phyloP scores from a whole-genome alignment of 2,888 invertebrate genomes.

The Crematogaster levior region DNA sequence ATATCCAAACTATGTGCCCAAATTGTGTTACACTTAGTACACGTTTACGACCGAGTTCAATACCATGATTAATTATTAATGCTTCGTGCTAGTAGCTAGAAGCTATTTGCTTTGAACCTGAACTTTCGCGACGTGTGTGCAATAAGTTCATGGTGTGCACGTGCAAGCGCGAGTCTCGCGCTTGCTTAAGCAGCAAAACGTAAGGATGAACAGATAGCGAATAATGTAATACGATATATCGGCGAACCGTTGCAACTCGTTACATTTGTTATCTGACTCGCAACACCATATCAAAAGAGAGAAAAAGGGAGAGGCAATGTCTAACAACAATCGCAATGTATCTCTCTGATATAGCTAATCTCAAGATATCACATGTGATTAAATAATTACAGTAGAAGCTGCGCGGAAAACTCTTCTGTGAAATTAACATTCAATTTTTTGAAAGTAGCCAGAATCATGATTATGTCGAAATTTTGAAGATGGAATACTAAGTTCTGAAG shows the following conservation, averaged over 20 bases:
- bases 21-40: constrained; percentile 60
- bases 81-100: constrained; percentile 71
- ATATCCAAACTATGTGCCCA: constrained; percentile 56
- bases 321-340: background rate
- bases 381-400: background rate
- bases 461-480: background rate
- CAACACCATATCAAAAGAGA: constrained; percentile 47
- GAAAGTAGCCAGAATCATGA: background rate
- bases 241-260: constrained; percentile 37
- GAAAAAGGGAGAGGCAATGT: constrained; percentile 35
- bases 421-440: background rate
- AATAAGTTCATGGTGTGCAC: constrained; percentile 9
- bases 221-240: constrained; percentile 53
- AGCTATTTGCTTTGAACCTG: constrained; percentile 79
- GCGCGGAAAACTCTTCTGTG: background rate
- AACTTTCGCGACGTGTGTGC: constrained; percentile 27
- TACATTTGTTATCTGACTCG: constrained; percentile 45
- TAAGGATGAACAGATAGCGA: constrained; percentile 19
- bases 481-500: background rate
- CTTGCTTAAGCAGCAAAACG: constrained; percentile 14
- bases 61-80: constrained; percentile 80
- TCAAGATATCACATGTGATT: background rate
- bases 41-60: constrained; percentile 74
- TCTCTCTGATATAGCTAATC: background rate
- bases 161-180: constrained; percentile 29